Base-by-base conservation (phyloP, 2,797 vertebrate genomes). In the Lutjanus argentimaculatus region DNA sequence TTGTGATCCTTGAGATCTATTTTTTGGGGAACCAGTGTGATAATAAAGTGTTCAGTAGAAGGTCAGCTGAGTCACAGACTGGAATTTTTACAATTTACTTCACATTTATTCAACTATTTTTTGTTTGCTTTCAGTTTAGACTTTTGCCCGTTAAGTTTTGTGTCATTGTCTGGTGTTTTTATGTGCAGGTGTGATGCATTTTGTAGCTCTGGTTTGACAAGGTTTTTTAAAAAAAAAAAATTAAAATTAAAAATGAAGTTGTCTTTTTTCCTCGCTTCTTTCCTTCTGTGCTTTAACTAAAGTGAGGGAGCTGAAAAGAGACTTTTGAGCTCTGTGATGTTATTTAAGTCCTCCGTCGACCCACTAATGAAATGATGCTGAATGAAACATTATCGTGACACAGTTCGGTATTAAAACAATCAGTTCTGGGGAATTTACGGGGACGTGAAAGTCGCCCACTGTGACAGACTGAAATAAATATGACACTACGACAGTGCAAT, bases 401-500 rank as follows among this genome's bases (percentile, higher is more conserved):
- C 53, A 1, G 45, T 48, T 40, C 43, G 64, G 46, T 16, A 16
- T 19, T 15, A 46, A 63, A 64, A 48, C 14, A 21, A 40, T 19
- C 42, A 8, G 30, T 52, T 53, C 12, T 25, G 7, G 42, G 21
- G 63, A 19, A 48, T 22, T 55, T 8, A 7, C 48, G 52, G 56
- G 15, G n/a, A n/a, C 8, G 63, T 72, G 56, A 69, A 71, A 79
- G 48, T n/a, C 17, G 48, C 77, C 17, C 42, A 8, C 3, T 45
- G 66, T 55, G 67, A 65, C 2, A 40, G 61, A 51, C 36, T 30
- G 64, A 63, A 43, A 52, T 5, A 56, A 46, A 78, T 72, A 22
- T 40, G 82, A 93, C 85, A 83, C 83, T 59, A 75, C 82, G 21
- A 52, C 75, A 80, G 57, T 55, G 90, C 64, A 82, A 87, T 77